Conservation (phyloP, 2,797 vertebrate species). For the Pristis pectinata region DNA sequence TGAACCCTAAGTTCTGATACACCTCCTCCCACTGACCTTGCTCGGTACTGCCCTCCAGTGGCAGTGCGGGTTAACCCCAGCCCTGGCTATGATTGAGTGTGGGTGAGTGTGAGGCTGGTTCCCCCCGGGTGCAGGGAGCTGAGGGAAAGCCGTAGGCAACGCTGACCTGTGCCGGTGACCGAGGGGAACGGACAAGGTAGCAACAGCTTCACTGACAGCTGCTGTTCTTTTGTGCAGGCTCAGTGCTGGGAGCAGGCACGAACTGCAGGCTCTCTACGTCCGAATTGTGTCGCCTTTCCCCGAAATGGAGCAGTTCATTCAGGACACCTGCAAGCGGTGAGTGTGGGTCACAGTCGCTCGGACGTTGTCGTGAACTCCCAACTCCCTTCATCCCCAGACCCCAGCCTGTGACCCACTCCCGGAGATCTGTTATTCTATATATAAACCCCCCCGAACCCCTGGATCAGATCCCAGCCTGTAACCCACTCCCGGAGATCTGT, state of each 20-base stretch:
- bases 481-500: too few species aligned
- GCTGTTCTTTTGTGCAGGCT: slow-evolving; percentile 55
- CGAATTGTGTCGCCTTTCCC: slow-evolving; percentile 77
- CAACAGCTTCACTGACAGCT: neutral
- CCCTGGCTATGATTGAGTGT: too few species aligned
- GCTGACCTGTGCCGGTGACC: too few species aligned
- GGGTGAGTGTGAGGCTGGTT: too few species aligned
- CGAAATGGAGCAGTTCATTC: slow-evolving; percentile 90
- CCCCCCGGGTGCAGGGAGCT: too few species aligned
- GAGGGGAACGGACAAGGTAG: neutral
- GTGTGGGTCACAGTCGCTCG: neutral
- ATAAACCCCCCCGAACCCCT: too few species aligned
- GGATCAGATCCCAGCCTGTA: neutral
- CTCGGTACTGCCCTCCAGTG: too few species aligned
- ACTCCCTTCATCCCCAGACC: neutral
- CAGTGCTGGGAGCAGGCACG: slow-evolving; percentile 61
- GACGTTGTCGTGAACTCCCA: too few species aligned
- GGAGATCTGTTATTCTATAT: too few species aligned
- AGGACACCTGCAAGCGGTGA: slow-evolving; percentile 80
- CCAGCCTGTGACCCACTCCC: neutral
- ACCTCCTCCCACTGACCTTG: too few species aligned
- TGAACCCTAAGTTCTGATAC: neutral
- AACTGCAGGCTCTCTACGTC: slow-evolving; percentile 80
- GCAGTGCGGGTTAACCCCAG: too few species aligned
- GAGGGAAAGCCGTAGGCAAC: too few species aligned